Evolutionary conservation across 2,888 invertebrate genomes (phyloP), one percentile per base, ranked within the genome.

Genomic region (Drosophila paranaensis): DNA sequence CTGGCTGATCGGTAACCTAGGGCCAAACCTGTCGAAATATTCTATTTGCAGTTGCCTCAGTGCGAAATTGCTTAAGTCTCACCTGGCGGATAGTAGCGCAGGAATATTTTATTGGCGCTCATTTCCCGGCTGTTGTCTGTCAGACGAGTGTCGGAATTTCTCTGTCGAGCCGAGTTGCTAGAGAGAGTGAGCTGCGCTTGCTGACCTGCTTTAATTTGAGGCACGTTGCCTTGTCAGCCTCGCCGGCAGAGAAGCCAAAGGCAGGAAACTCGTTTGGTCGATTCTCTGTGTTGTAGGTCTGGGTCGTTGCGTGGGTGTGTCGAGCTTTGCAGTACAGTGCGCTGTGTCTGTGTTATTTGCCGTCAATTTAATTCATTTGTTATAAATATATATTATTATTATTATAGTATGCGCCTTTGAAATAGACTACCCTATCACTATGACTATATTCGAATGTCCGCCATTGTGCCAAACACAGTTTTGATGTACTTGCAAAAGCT

Each of bases 1-100:
- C 94, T 94, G 42, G 94, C 93, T 83, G 94, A 94, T 10, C 93
- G 90, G 82, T 95, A 96, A 84, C 95, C 95, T 85, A 96, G 91
- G 11, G 95, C 95, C 61, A 96, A 93, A 20, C 94, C 94, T 94
- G 40, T 33, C 0, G 3, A 53, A 30, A 50, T 20, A 39, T 4
- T 10, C 33, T 3, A 9, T 6, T 1, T 50, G 9, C 9, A 39
- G 6, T 16, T 16, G 1, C 8, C 27, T 8, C 6, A 5, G 0
- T 43, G 9, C 2, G 9, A n/a, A 14, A 13, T 0, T 33, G 5
- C 51, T 30, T 33, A 6, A 56, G n/a, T 54, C 71, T 61, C 54
- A 94, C 96, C 96, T 72, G 96, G 96, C 0, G 96, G 96, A 82
- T 95, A 95, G 90, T 96, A 96, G 67, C 96, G 94, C 37, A 96